Base-by-base conservation (phyloP, 2,113 vertebrate genomes). In the Candoia aspera region DNA sequence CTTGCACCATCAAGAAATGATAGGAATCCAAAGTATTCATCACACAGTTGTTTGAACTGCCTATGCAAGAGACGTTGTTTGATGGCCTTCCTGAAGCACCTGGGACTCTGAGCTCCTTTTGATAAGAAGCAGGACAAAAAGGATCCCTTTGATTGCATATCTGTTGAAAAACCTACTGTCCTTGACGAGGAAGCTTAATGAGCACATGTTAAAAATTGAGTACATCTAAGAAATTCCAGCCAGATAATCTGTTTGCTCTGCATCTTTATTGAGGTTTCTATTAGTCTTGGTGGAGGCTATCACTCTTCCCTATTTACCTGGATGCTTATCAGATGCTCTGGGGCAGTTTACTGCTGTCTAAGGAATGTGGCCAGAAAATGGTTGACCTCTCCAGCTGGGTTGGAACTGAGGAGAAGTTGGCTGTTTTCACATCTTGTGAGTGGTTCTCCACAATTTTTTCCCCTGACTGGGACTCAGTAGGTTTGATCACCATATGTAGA, bases 21-120 rank as follows among this genome's bases (percentile, higher is more conserved):
- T 95, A 97, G 96, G 94, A 92, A 95, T 96, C 95, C 95, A 93
- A 96, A 94, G 94, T 96, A 96, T 96, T 96, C 96, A 96, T 96
- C 94, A 11, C n/a, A 58, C 11, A 9, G 21, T 58, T n/a, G n/a
- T 33, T 94, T 94, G 96, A 96, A 96, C 95, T 95, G 95, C 90
- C 94, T 95, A 88, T 93, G 92, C 93, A 90, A 57, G 94, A 94
- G 95, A 95, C 94, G 95, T 60, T 96, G 91, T 95, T 95, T 95
- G 94, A 94, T 96, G 96, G 92, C 93, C 94, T 93, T 91, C 95
- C 94, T 92, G 68, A 94, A 93, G 90, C 88, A 95, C 89, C 91
- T 94, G 0, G 0, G 90, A 93, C 93, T 96, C 29, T 91, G 37
- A 94, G 73, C 6, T 93, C 93, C 91, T 91, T 86, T 54, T 95